phyloP scores from a whole-genome alignment of 23 tunicate species.

The Ciona savignyi region DNA sequence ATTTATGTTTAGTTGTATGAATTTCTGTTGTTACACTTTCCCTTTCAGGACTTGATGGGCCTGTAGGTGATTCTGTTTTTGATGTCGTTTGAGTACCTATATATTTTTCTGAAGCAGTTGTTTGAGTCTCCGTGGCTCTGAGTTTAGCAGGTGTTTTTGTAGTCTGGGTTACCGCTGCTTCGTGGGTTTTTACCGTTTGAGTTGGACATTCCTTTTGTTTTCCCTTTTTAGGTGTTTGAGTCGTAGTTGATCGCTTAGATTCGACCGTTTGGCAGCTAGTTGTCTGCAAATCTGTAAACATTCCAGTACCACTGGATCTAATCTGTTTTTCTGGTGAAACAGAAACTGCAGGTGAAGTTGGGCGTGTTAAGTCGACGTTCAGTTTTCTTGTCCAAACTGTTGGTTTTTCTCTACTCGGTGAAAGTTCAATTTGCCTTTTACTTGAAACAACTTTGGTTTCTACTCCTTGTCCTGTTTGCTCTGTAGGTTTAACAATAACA shows the following conservation, averaged over 20 bases:
- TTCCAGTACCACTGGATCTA: background rate
- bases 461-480: background rate
- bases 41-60: too few relatives aligned
- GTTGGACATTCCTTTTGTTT: background rate
- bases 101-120: background rate
- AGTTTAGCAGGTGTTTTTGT: background rate
- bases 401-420: background rate
- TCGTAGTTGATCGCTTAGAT: background rate
- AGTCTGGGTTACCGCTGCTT: background rate
- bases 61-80: too few relatives aligned
- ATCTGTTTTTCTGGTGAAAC: too few relatives aligned
- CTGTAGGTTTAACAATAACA: slow-evolving; percentile 18
- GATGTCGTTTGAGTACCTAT: background rate
- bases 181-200: background rate
- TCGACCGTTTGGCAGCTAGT: background rate
- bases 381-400: background rate
- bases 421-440: background rate
- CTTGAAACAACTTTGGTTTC: background rate
- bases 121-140: background rate
- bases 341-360: background rate
- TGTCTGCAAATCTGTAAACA: background rate
- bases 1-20: too few relatives aligned
- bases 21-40: too few relatives aligned
- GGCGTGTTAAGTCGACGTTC: background rate
- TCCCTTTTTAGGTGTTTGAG: background rate